Percentiles rank a stretch among this genome's conserved stretches.
Evolutionary conservation across 2,888 invertebrate genomes (phyloP).

Genomic region (Ophioninae sp.): DNA sequence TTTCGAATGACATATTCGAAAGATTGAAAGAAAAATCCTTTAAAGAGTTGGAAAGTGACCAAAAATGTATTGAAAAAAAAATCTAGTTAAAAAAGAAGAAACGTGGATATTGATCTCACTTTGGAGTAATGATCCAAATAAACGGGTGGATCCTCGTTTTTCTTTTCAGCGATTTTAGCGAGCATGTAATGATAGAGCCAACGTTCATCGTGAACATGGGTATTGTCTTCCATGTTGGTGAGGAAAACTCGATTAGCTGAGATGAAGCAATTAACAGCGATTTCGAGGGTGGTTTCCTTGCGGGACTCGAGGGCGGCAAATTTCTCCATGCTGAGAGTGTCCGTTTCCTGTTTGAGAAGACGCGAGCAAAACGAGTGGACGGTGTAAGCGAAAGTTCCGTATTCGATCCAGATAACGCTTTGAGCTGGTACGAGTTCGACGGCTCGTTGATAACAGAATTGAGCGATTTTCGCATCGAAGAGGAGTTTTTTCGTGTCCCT

Average conservation of each 20-base stretch:
- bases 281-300: conserved; percentile 90
- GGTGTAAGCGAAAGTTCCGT: conserved; percentile 94
- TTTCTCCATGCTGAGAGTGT: conserved; percentile 87
- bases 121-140: conserved; percentile 91
- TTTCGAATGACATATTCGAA: no score
- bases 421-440: conserved; percentile 88
- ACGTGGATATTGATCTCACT: conserved; percentile 75
- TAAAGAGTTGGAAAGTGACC: no score
- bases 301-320: conserved; percentile 89
- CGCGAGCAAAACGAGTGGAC: conserved; percentile 95
- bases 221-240: conserved; percentile 83
- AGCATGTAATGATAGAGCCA: conserved; percentile 98
- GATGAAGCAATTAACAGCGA: conserved; percentile 90
- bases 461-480: conserved; percentile 87
- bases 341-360: conserved; percentile 90
- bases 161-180: conserved; percentile 96
- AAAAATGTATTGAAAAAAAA: no score
- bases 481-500: conserved; percentile 82
- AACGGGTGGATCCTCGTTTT: conserved; percentile 87
- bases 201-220: conserved; percentile 88
- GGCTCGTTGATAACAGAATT: conserved; percentile 91
- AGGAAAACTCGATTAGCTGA: conserved; percentile 86
- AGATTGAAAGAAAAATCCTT: no score
- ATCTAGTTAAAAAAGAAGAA: neutral
- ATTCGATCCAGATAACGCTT: conserved; percentile 93